These are phyloP conservation scores for Aradophagus sp. DNA, from an alignment of 1,140 invertebrate species.

Conservation along the genomic window DNA sequence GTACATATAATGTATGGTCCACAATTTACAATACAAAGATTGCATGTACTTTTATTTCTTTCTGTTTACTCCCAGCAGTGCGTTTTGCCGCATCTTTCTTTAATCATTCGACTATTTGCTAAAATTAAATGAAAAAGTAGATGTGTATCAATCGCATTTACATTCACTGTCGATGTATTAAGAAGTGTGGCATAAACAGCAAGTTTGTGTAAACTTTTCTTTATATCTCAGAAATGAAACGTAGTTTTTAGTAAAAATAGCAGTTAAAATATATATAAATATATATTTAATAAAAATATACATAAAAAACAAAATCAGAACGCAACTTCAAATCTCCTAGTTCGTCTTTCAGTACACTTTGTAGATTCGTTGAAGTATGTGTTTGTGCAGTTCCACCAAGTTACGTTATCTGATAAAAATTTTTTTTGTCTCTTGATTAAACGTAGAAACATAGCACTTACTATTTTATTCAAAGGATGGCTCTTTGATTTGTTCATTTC, in stretches of 20 bases:
- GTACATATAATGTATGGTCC: slow-evolving; percentile 56
- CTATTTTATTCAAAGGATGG: no score
- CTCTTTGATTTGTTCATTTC: no score
- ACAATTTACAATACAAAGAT: slow-evolving; percentile 48
- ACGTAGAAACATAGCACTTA: no score
- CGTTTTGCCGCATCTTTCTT: slow-evolving; percentile 6
- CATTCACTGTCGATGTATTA: slow-evolving; percentile 37
- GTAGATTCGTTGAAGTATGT: slow-evolving; percentile 9
- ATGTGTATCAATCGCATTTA: slow-evolving; percentile 34
- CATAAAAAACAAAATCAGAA: no score
- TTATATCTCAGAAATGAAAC: neutral
- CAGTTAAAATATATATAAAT: no score
- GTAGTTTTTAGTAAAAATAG: neutral
- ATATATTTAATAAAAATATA: no score
- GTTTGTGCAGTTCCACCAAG: no score
- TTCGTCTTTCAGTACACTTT: slow-evolving; percentile 12
- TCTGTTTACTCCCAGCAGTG: slow-evolving; percentile 2
- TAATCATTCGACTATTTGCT: slow-evolving; percentile 22
- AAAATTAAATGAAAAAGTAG: slow-evolving; percentile 26
- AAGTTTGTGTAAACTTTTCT: slow-evolving; percentile 7
- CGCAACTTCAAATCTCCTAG: no score
- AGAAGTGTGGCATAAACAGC: slow-evolving; percentile 19
- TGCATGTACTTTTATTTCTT: slow-evolving; percentile 8
- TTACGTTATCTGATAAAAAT: no score
- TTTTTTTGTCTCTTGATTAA: no score